phyloP scores from a whole-genome alignment of 2,113 vertebrate genomes.

The Guaruba guarouba region DNA sequence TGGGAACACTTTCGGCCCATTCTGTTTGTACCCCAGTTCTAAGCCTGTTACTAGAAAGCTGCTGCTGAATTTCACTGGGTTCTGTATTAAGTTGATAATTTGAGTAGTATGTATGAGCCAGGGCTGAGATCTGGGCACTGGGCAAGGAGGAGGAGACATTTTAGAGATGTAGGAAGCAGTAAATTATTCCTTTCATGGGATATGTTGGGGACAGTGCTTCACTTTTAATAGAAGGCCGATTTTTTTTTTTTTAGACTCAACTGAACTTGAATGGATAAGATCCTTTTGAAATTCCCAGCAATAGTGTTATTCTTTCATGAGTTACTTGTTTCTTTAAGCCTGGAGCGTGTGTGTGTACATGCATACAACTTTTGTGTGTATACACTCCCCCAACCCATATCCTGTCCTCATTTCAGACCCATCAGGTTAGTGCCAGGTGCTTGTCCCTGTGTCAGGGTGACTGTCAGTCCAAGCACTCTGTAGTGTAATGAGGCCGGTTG shows the following conservation, averaged over 20 bases:
- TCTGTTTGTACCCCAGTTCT: background rate
- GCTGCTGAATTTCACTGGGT: background rate
- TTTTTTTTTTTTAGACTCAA: background rate
- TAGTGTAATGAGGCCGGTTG: background rate
- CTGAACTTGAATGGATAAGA: background rate
- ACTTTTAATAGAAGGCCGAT: background rate
- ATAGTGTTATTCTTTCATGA: background rate
- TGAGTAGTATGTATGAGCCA: background rate
- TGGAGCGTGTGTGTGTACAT: background rate
- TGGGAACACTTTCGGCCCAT: background rate
- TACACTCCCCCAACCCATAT: accelerated
- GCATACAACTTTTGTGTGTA: background rate
- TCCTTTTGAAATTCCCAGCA: background rate
- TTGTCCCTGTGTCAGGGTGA: background rate
- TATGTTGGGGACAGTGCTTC: background rate
- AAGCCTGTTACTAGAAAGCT: background rate
- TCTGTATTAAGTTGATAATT: background rate
- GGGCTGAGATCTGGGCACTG: background rate
- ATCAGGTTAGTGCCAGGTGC: background rate
- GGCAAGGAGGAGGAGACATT: background rate
- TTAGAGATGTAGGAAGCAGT: background rate
- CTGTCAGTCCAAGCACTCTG: background rate
- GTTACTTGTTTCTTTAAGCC: background rate
- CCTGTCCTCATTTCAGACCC: background rate
- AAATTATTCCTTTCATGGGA: background rate